Evolutionary conservation across 2,888 invertebrate genomes (phyloP), one percentile per base, ranked within the genome.

Genomic region (Spilosoma lubricipeda): DNA sequence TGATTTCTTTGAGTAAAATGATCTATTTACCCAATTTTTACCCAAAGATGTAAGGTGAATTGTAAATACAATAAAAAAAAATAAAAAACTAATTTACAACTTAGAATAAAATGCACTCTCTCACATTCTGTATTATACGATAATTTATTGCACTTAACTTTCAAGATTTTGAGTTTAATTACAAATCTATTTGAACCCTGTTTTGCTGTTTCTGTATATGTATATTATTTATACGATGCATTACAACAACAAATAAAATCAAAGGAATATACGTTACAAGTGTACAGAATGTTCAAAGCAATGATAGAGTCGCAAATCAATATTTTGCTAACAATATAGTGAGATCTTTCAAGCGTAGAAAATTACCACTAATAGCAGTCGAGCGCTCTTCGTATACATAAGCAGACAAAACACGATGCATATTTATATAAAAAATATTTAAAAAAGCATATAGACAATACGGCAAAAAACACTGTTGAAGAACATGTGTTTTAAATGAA

Each of bases 131-230:
- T 30, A 18, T 63, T 18, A 30, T 30, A 30, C 27, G 15, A 59
- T 70, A 74, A 70, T n/a, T 52, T 48, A 75, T 75, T 77, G 79
- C 80, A 71, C 71, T 72, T 67, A 70, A 77, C 75, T 75, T 48
- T 72, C 59, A 73, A 74, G 74, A 76, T 23, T 64, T 66, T n/a
- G 8, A 52, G 13, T 67, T 71, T n/a, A 56, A 59, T 36, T 59
- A 70, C 56, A 36, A 59, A 59, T 69, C n/a, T 36, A 69, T 69
- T 69, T 69, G 33, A 48, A 67, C 48, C 18, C 48, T 33, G 30
- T 27, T 63, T 63, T 63, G 30, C 30, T 5, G 30, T 15, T 18
- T 63, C 4, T 7, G 9, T 63, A 20, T 30, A 30, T 5, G 18
- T 63, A 15, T 15, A 59, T 59, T 15, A 30, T 63, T 13, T 27